Evolutionary conservation across 2,797 vertebrate species (phyloP).

Genomic region (Okamejei kenojei): DNA sequence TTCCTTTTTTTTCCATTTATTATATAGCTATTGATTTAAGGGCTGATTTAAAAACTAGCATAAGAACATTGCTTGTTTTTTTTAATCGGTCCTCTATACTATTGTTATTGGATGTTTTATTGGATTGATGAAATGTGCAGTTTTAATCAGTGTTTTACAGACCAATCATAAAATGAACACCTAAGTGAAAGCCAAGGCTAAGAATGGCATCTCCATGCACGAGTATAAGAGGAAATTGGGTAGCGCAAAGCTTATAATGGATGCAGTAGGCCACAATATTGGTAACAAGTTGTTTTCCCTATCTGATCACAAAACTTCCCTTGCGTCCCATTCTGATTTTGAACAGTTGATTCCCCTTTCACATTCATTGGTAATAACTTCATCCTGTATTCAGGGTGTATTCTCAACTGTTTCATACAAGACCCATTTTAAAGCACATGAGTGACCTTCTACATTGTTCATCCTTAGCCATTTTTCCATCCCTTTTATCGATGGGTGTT

Average conservation of each 20-base stretch:
- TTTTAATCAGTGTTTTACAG: constrained; percentile 9
- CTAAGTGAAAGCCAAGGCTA: background rate
- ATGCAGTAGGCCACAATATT: background rate
- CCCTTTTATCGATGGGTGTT: background rate
- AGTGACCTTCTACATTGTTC: background rate
- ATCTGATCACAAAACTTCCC: background rate
- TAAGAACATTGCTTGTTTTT: background rate
- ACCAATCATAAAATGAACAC: background rate
- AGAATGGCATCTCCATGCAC: background rate
- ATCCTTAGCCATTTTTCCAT: background rate
- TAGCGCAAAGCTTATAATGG: background rate
- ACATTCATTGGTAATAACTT: background rate
- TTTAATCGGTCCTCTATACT: background rate
- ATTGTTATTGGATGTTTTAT: background rate
- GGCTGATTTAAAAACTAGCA: background rate
- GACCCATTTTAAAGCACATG: background rate
- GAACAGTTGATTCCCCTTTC: background rate
- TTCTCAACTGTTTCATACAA: background rate
- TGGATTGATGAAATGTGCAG: background rate
- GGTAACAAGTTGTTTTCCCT: background rate
- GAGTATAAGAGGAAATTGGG: background rate
- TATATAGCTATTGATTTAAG: background rate
- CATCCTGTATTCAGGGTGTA: background rate
- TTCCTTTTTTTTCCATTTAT: constrained; percentile 24
- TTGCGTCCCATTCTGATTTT: background rate